phyloP scores from a whole-genome alignment of 1,140 invertebrate genomes.

The Drosophila repleta region DNA sequence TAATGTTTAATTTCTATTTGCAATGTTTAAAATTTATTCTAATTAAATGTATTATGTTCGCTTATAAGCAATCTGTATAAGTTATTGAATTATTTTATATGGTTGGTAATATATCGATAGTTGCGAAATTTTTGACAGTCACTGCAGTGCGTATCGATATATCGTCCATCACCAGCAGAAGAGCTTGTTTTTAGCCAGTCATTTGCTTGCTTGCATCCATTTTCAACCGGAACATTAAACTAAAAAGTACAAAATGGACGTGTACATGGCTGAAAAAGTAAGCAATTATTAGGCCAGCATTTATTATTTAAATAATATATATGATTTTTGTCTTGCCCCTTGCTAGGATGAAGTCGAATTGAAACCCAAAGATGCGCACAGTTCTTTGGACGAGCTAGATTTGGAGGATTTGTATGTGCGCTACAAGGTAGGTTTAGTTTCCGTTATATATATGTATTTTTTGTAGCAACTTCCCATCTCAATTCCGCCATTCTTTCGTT shows the following conservation, averaged over 20 bases:
- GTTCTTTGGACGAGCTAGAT: slow-evolving; percentile 90
- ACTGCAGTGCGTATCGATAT: not conserved
- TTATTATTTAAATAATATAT: not conserved
- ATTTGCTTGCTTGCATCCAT: slow-evolving; percentile 42
- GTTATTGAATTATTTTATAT: not conserved
- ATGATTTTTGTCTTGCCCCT: slow-evolving; percentile 1
- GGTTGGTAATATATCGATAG: slow-evolving; percentile 4
- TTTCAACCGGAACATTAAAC: slow-evolving; percentile 15
- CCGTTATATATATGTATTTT: not conserved
- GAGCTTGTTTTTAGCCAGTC: slow-evolving; percentile 77
- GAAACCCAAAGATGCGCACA: slow-evolving; percentile 86
- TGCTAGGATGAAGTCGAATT: slow-evolving; percentile 87
- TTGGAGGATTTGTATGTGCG: slow-evolving; percentile 96
- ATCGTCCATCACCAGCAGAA: not conserved
- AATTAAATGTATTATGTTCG: no score
- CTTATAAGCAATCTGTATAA: no score
- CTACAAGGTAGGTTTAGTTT: slow-evolving; percentile 90
- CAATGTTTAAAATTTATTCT: not conserved
- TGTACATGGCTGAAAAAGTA: slow-evolving; percentile 89
- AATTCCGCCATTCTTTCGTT: not conserved
- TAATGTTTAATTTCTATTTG: not conserved
- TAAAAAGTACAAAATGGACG: slow-evolving; percentile 88
- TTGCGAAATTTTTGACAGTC: slow-evolving; percentile 15
- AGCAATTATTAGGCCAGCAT: slow-evolving; percentile 9
- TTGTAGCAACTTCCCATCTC: not conserved